Percentiles rank a stretch among this genome's conserved stretches.
Evolutionary conservation across 2,888 invertebrate species (phyloP).

Genomic region (Troglohyphantes excavatus): DNA sequence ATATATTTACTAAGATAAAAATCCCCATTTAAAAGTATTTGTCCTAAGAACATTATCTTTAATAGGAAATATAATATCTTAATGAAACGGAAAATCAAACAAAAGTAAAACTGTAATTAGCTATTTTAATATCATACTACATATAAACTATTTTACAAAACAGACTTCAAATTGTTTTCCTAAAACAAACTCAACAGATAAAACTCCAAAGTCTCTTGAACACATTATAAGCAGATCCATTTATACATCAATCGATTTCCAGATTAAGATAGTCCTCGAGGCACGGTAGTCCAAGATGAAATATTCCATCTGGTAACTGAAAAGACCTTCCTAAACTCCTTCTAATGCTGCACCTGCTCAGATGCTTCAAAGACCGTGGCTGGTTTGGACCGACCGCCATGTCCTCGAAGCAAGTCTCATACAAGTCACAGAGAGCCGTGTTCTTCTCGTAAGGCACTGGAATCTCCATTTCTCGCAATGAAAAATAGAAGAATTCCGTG

Average conservation of each 20-base stretch:
- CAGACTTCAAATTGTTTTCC: too few species aligned
- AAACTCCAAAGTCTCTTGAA: too few species aligned
- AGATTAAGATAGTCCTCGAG: slow-evolving; percentile 38
- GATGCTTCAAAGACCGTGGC: slow-evolving; percentile 31
- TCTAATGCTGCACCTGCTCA: slow-evolving; percentile 29
- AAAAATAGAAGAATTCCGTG: slow-evolving; percentile 13
- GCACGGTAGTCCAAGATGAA: neutral
- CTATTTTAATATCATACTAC: too few species aligned
- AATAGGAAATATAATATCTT: too few species aligned
- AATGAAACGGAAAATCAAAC: too few species aligned
- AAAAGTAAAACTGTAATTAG: too few species aligned
- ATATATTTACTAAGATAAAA: too few species aligned
- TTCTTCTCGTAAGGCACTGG: slow-evolving; percentile 14
- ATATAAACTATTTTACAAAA: too few species aligned
- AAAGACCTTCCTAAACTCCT: neutral
- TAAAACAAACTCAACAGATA: too few species aligned
- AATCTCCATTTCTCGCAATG: slow-evolving; percentile 14
- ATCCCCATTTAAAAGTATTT: too few species aligned
- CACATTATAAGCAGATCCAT: too few species aligned
- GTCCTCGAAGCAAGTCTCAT: slow-evolving; percentile 29
- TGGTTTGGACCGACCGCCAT: slow-evolving; percentile 26
- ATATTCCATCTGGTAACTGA: slow-evolving; percentile 25
- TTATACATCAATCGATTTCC: slow-evolving; percentile 31
- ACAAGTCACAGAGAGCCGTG: slow-evolving; percentile 16
- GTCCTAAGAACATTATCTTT: too few species aligned